Base-by-base conservation (phyloP, 2,113 vertebrate genomes). In the Osmerus mordax region DNA sequence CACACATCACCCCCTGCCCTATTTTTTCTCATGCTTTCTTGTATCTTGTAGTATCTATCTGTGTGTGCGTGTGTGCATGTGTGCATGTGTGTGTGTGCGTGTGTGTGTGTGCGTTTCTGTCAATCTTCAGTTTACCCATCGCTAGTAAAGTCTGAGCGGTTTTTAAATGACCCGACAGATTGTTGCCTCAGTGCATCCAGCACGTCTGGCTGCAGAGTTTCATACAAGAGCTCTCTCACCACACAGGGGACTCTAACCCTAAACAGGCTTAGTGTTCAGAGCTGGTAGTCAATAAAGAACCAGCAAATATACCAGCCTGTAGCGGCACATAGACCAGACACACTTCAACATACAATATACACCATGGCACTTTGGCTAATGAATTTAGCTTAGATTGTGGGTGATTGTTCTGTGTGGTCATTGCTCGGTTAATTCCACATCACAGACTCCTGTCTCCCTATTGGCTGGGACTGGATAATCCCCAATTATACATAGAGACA, bases 91-190 rank as follows among this genome's bases (percentile, higher is more conserved):
- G n/a, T 69, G 77, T 52, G 71, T 68, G 71, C 82, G 76, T 54
- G 71, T 68, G 71, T 83, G 76, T 73, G 79, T 47, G 79, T 68
- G 32, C 47, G 41, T 32, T 51, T 19, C 16, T 55, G 29, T 77
- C 67, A 67, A 68, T 59, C 71, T 67, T n/a, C 70, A 73, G 76
- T 58, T 76, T 81, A 72, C 81, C 78, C 71, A 73, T 62, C 7
- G 36, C 36, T 9, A 78, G 69, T 67, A 21, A 19, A 23, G 28
- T 60, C 47, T 16, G n/a, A 53, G 59, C 47, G 12, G 70, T 69
- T 82, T 41, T 81, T 67, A n/a, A 84, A 85, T 83, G 80, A 85
- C 16, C 70, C 68, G 41, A 72, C 78, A 87, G 87, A 89, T 86
- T 85, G 84, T 73, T 84, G 69, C 19, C 59, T 62, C 64, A 14